Evolutionary conservation across 2,888 invertebrate genomes (phyloP).

Genomic region (Oligia fasciuncula): DNA sequence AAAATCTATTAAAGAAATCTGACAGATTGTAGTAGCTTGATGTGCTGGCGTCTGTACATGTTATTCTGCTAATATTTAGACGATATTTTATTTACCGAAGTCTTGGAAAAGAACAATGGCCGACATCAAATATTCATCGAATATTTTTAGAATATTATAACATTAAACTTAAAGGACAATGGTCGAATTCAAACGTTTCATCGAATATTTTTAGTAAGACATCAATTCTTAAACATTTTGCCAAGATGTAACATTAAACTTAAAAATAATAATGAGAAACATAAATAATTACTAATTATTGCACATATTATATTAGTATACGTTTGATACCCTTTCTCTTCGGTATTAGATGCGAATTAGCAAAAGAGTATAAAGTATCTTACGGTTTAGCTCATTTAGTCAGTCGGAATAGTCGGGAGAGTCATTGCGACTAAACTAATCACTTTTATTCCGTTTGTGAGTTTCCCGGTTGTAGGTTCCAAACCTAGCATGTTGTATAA

Average conservation of each 20-base stretch:
- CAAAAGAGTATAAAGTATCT: conserved; percentile 82
- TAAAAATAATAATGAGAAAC: conserved; percentile 44
- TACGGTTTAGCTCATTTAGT: conserved; percentile 35
- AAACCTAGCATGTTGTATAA: background rate
- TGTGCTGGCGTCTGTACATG: too few relatives aligned
- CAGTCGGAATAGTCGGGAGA: conserved; percentile 41
- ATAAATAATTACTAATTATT: conserved; percentile 59
- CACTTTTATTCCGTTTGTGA: background rate
- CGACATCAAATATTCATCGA: conserved; percentile 5
- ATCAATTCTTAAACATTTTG: conserved; percentile 7
- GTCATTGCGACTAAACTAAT: conserved; percentile 18
- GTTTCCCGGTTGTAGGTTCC: background rate
- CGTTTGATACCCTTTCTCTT: conserved; percentile 81
- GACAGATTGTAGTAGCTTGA: too few relatives aligned
- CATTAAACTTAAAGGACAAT: background rate
- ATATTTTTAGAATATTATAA: conserved; percentile 18
- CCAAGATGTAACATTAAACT: conserved; percentile 32
- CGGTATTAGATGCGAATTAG: conserved; percentile 70
- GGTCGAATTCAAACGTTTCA: conserved; percentile 1
- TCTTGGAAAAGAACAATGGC: background rate
- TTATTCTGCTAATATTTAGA: background rate
- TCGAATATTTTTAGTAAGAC: conserved; percentile 32
- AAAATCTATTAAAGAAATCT: too few relatives aligned
- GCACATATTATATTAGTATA: conserved; percentile 62
- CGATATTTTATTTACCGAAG: background rate